Conservation (phyloP, 2,113 vertebrate species). For the Dasyurus viverrinus region DNA sequence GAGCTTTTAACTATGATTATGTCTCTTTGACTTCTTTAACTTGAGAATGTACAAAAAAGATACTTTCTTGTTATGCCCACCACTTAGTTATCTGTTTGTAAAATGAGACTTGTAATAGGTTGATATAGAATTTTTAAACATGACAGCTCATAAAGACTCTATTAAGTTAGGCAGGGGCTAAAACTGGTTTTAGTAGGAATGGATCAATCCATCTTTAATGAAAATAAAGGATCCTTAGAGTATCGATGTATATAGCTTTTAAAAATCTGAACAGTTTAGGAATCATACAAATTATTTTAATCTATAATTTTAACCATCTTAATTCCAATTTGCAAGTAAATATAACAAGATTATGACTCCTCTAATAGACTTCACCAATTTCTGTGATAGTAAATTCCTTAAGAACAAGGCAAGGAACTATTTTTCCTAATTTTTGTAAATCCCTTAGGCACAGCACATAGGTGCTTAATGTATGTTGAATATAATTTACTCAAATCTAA, state of each 20-base stretch:
- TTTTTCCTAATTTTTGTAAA: background rate
- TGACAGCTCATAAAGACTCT: background rate
- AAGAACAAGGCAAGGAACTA: background rate
- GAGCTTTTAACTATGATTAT: background rate
- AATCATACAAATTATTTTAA: background rate
- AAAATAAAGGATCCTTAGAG: background rate
- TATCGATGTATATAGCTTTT: background rate
- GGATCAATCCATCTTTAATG: background rate
- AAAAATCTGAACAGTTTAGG: background rate
- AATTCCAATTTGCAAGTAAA: background rate
- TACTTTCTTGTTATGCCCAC: background rate
- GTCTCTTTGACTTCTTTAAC: background rate
- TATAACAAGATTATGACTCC: background rate
- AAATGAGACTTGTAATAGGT: background rate
- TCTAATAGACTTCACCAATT: background rate
- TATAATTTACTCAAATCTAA: background rate
- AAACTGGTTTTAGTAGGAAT: background rate
- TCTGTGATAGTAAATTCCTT: background rate
- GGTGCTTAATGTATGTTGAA: background rate
- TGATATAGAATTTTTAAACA: background rate
- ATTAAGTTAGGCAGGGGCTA: background rate
- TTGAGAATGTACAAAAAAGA: background rate
- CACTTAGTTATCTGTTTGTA: background rate
- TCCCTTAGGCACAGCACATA: background rate
- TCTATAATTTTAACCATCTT: background rate